Conservation (phyloP, 2,888 invertebrate species). For the Thysanoteuthis rhombus region DNA sequence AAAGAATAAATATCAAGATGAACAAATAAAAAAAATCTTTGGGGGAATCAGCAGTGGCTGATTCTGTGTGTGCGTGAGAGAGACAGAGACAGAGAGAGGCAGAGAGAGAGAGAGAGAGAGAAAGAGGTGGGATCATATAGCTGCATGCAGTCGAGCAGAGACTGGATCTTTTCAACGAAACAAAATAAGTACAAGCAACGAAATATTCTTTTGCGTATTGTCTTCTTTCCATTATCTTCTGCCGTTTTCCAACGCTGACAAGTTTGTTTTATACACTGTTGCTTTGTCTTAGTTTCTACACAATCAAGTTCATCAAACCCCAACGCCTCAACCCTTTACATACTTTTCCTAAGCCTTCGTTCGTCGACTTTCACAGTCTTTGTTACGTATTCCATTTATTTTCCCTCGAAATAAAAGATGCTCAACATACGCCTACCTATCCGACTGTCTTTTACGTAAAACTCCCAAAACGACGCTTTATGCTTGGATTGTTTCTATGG, state of each 20-base stretch:
- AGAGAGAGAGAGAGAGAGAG: no score
- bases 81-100: no score
- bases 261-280: no score
- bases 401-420: neutral
- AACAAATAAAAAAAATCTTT: no score
- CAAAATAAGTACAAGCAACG: no score
- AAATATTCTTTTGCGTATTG: neutral
- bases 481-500: neutral
- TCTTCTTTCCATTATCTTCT: neutral
- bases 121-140: no score
- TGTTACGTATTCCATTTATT: neutral
- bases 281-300: neutral
- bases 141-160: no score
- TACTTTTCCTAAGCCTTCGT: neutral
- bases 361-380: neutral
- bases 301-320: neutral
- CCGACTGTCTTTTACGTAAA: neutral
- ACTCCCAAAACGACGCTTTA: neutral
- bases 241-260: neutral
- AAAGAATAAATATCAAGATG: no score
- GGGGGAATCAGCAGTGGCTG: no score
- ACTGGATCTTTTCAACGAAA: no score
- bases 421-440: neutral
- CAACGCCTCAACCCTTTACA: neutral
- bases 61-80: no score